Evolutionary conservation across 2,888 invertebrate genomes (phyloP), one percentile per base, ranked within the genome.

Genomic region (Listrodromus nycthemerus): DNA sequence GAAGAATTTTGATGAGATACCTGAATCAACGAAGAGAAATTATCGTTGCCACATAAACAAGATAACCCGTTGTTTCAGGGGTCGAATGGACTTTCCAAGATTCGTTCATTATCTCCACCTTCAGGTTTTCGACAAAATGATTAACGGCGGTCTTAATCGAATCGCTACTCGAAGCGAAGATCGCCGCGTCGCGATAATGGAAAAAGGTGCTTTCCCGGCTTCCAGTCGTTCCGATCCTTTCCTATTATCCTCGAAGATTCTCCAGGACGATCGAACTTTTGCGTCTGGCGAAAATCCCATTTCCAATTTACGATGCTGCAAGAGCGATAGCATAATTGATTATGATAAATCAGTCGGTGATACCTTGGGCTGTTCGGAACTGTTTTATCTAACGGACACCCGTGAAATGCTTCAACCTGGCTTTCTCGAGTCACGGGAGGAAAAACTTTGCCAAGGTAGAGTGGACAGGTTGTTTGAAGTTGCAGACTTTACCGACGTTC

Each of bases 311-410:
- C 81, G 78, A 52, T n/a, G 52, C 41, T 58, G 48, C 41, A 33
- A 50, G 41, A 86, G 84, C 76, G 85, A 84, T 82, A 82, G 73
- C 67, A 61, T 67, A 80, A 86, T 86, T 81, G 80, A 83, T 80
- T 86, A 86, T 76, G 63, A 65, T 66, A 67, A 75, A 82, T 75
- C 58, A 30, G 58, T 45, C 48, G 48, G 70, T 27, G 82, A 84
- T 69, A 80, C 74, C 19, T 66, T 80, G 73, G 80, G 86, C 19
- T 90, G 86, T n/a, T 66, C 88, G 3, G 77, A 80, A 37, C 77
- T 90, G 73, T 90, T 90, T 80, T 85, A 83, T 10, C 79, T 88
- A 33, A 87, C 88, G 61, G 88, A 90, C 70, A 79, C 77, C 1
- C 83, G 87, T 16, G 86, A 88, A 74, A 74, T 85, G 37, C 80